Percentiles rank a stretch among this genome's conserved stretches.
Conservation (phyloP, 2,113 vertebrate species). For the Macaca mulatta region DNA sequence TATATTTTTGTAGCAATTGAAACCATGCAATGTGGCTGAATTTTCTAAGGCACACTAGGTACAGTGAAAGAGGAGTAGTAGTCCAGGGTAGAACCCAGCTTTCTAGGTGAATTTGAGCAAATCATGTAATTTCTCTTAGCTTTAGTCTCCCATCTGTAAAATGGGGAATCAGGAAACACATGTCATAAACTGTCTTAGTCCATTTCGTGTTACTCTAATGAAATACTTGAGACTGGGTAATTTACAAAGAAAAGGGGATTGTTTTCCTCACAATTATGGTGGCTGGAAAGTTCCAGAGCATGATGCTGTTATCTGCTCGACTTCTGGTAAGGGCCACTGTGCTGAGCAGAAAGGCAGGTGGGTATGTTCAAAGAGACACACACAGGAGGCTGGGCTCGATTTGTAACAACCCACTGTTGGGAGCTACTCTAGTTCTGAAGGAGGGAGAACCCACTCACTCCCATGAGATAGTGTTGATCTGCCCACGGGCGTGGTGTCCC, state of each 20-base stretch:
- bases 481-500: neutral
- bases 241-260: neutral
- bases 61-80: neutral
- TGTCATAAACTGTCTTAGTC: neutral
- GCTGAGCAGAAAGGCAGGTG: neutral
- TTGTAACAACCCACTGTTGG: neutral
- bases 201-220: neutral
- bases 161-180: neutral
- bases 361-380: neutral
- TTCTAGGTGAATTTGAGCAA: neutral
- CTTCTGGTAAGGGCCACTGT: neutral
- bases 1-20: neutral
- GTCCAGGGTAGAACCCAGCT: neutral
- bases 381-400: neutral
- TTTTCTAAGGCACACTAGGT: neutral
- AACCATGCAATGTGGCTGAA: neutral
- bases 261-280: neutral
- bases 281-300: neutral
- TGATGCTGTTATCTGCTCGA: neutral
- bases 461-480: neutral
- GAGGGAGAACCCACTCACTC: neutral
- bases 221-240: neutral
- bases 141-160: neutral
- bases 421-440: neutral
- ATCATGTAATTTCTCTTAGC: neutral